A percentile compares a stretch with the other conserved stretches of the same genome.
Conservation (phyloP, 2,113 vertebrate genomes). For the Heteronetta atricapilla region DNA sequence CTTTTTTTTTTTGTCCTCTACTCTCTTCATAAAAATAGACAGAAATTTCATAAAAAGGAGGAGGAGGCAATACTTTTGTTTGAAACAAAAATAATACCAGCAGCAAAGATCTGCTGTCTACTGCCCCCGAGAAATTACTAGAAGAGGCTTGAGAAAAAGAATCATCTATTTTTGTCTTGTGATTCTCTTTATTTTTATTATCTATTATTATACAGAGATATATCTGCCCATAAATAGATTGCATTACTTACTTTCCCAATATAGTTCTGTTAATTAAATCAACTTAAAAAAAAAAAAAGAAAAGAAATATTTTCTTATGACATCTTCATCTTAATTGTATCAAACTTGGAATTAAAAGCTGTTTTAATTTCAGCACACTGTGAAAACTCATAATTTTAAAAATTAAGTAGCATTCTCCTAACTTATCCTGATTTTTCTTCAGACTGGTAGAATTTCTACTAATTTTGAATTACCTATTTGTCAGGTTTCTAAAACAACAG, state of each 20-base stretch:
- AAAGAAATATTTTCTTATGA: constrained; percentile 67
- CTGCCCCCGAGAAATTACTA: neutral
- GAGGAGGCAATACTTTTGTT: neutral
- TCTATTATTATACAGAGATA: constrained; percentile 16
- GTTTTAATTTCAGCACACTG: constrained; percentile 47
- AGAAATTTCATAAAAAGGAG: neutral
- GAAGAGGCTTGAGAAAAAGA: constrained; percentile 24
- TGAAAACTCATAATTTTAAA: constrained; percentile 49
- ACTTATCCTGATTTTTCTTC: constrained; percentile 15
- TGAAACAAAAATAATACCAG: neutral
- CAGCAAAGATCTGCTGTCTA: neutral
- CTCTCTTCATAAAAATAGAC: neutral
- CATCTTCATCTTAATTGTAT: constrained; percentile 43
- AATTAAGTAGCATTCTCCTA: constrained; percentile 64
- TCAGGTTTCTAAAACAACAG: constrained; percentile 34
- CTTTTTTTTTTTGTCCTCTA: neutral
- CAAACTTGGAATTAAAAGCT: constrained; percentile 21
- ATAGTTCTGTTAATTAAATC: constrained; percentile 61
- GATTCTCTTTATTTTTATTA: constrained; percentile 47
- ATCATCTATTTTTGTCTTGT: constrained; percentile 11
- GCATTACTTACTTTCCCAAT: constrained; percentile 21
- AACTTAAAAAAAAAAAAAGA: neutral
- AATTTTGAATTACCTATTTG: constrained; percentile 47
- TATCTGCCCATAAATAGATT: constrained; percentile 23
- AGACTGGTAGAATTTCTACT: constrained; percentile 39